phyloP scores from a whole-genome alignment of 2,113 vertebrate genomes.

The Callipepla californica region DNA sequence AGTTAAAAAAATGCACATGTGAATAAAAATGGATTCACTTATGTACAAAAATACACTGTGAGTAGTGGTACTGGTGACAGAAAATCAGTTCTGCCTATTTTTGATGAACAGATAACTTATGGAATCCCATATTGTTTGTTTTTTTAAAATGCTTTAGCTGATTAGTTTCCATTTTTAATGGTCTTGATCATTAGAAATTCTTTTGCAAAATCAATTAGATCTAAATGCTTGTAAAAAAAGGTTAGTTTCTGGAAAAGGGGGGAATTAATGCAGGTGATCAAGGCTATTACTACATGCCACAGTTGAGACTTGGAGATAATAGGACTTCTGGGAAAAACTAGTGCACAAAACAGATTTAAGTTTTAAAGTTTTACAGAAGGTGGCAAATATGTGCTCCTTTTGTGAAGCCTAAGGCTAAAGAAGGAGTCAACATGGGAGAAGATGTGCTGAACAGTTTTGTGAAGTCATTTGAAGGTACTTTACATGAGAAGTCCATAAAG shows the following conservation, averaged over 20 bases:
- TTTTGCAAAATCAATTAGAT: background rate
- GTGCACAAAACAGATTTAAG: background rate
- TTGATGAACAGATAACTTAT: background rate
- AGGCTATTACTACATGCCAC: background rate
- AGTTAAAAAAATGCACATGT: background rate
- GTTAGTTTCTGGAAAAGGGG: background rate
- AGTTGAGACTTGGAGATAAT: background rate
- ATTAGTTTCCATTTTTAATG: constrained; percentile 6
- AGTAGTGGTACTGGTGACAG: background rate
- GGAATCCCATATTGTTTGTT: background rate
- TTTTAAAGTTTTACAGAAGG: background rate
- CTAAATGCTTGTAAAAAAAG: background rate
- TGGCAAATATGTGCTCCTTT: background rate
- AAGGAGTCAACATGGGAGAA: background rate
- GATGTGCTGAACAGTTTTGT: background rate
- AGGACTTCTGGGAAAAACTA: background rate
- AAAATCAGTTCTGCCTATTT: background rate
- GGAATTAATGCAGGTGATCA: background rate
- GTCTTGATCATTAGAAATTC: background rate
- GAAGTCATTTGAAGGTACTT: constrained; percentile 29
- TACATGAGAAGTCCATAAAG: constrained; percentile 29
- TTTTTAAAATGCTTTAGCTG: background rate
- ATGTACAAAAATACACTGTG: background rate
- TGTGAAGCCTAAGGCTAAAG: background rate
- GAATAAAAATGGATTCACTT: background rate